Conservation (phyloP, 2,113 vertebrate species). For the Gadus chalcogrammus region DNA sequence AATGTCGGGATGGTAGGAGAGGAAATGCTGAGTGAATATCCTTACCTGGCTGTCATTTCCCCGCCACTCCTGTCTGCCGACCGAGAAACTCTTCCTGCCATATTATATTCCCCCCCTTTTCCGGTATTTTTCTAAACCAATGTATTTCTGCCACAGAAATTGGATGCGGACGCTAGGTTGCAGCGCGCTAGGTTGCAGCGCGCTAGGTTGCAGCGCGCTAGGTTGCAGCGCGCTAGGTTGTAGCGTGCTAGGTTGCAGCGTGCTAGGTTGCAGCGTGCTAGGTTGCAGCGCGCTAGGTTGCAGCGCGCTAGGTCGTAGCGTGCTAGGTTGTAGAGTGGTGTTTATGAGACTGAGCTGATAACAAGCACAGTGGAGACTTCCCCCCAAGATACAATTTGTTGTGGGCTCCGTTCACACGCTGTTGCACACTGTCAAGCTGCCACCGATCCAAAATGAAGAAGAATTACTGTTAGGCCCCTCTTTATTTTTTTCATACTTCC, state of each 20-base stretch:
- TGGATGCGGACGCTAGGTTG: not conserved
- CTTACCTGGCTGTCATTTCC: slow-evolving; percentile 18
- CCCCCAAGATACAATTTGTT: not conserved
- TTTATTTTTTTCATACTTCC: not conserved
- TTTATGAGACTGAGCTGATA: not conserved
- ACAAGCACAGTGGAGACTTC: not conserved
- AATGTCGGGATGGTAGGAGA: not conserved
- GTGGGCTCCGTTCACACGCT: not conserved
- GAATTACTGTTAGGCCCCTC: not conserved
- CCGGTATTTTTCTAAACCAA: no score
- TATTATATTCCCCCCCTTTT: not conserved
- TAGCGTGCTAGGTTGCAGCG: not conserved
- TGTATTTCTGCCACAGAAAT: not conserved
- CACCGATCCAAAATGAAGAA: not conserved
- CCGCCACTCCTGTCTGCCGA: not conserved
- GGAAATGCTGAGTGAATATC: slow-evolving; percentile 25
- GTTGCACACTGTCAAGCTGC: not conserved
- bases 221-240: not conserved
- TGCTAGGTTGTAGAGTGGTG: not conserved
- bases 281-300: not conserved
- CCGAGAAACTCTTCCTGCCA: not conserved
- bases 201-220: not conserved
- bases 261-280: not conserved
- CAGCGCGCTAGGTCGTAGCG: not conserved
- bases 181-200: not conserved